Base-by-base conservation (phyloP, 2,113 vertebrate genomes). In the Bostrychus sinensis region DNA sequence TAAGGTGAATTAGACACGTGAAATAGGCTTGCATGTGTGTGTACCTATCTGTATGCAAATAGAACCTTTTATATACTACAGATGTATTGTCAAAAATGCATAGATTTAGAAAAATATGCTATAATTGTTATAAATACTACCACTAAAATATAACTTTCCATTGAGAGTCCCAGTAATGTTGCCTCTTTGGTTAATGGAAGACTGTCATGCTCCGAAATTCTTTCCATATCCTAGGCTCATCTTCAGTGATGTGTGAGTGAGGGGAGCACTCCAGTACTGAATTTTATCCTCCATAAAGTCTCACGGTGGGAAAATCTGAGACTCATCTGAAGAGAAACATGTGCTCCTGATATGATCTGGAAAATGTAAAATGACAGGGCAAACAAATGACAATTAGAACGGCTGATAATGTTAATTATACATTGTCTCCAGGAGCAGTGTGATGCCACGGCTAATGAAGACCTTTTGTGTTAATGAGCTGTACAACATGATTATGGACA, bases 301-400 rank as follows among this genome's bases (percentile, higher is more conserved):
- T 26, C 56, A 5, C 2, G 14, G 12, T 14, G 37, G 2, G 17
- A 45, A 20, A 20, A 63, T 2, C 70, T 62, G 75, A 67, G 65
- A 84, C 51, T 69, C 70, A n/a, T 61, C 38, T 12, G 8, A 42
- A 56, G 37, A 48, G 54, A 64, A 64, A 37, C 42, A 1, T 14
- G 11, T 5, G 46, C 64, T 34, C 53, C 70, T 67, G 37, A 41
- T 1, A 34, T 43, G n/a, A 83, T 71, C 72, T 70, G 70, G 75
- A 74, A 86, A 87, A 87, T 86, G 75, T 61, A 73, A 86, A 87
- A 66, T 19, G 82, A 85, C 85, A 86, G 67, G 66, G 70, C 74
- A 88, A 88, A 90, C 77, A 82, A 84, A 86, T 75, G 62, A 82
- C 80, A 83, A 82, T 87, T 86, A 86, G 66, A 70, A 62, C 68